Conservation (phyloP, 2,797 vertebrate genomes). For the Hippopotamyrus pictus region DNA sequence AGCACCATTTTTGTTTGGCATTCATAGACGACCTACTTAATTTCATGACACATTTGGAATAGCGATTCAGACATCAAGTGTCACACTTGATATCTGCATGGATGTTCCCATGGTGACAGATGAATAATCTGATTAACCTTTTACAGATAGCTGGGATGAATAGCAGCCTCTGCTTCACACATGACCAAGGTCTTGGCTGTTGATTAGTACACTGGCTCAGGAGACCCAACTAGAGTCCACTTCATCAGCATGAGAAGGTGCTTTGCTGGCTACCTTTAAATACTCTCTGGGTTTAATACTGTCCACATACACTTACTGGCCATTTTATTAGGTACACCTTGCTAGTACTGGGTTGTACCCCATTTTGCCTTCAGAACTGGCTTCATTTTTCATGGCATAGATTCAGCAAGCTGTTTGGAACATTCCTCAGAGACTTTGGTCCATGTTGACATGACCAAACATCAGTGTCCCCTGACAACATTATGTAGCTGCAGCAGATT, state of each 20-base stretch:
- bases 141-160: background rate
- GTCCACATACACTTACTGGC: background rate
- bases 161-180: background rate
- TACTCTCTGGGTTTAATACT: background rate
- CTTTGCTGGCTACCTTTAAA: background rate
- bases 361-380: background rate
- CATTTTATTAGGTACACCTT: background rate
- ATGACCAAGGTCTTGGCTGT: background rate
- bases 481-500: background rate
- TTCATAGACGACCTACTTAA: background rate
- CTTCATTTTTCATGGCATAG: background rate
- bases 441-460: background rate
- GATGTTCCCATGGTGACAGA: background rate
- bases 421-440: background rate
- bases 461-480: background rate
- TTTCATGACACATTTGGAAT: slow-evolving; percentile 1
- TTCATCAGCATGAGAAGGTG: background rate
- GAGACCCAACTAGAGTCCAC: background rate
- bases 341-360: background rate
- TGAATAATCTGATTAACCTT: background rate
- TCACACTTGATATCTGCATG: background rate
- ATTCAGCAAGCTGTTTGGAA: background rate
- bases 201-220: background rate
- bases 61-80: background rate
- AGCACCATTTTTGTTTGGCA: background rate